phyloP scores from a whole-genome alignment of 2,888 invertebrate genomes.

The Rambutsinella grinnellia region DNA sequence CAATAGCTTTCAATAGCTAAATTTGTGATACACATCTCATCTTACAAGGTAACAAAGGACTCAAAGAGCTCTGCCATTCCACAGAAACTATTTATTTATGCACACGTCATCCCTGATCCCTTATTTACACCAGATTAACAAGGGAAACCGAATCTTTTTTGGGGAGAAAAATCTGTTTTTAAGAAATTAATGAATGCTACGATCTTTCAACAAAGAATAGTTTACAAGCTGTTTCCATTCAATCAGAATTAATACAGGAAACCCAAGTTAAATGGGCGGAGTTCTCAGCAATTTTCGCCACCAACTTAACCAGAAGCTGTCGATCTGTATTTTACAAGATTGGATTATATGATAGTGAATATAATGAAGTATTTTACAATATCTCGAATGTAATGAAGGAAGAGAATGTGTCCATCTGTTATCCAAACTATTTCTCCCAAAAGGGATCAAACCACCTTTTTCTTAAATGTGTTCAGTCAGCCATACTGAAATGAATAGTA shows the following conservation, averaged over 20 bases:
- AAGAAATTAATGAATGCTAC: too few species aligned
- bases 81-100: neutral
- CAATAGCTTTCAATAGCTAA: too few species aligned
- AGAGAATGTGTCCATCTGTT: conserved; percentile 25
- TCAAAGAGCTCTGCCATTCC: too few species aligned
- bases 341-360: too few species aligned
- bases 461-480: conserved; percentile 46
- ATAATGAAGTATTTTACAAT: too few species aligned
- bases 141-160: neutral
- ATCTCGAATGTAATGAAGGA: neutral
- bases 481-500: conserved; percentile 13
- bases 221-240: neutral
- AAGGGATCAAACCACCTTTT: conserved; percentile 44
- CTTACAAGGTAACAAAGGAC: too few species aligned
- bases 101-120: conserved; percentile 15
- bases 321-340: too few species aligned
- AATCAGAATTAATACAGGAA: conserved; percentile 21
- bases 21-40: too few species aligned
- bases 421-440: conserved; percentile 36
- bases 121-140: neutral
- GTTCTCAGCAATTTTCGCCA: conserved; percentile 6
- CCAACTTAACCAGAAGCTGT: conserved; percentile 28
- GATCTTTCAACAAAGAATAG: neutral
- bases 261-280: conserved; percentile 30
- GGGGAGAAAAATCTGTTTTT: too few species aligned